Base-by-base conservation (phyloP, 2,888 invertebrate genomes). In the Agrochola lota region DNA sequence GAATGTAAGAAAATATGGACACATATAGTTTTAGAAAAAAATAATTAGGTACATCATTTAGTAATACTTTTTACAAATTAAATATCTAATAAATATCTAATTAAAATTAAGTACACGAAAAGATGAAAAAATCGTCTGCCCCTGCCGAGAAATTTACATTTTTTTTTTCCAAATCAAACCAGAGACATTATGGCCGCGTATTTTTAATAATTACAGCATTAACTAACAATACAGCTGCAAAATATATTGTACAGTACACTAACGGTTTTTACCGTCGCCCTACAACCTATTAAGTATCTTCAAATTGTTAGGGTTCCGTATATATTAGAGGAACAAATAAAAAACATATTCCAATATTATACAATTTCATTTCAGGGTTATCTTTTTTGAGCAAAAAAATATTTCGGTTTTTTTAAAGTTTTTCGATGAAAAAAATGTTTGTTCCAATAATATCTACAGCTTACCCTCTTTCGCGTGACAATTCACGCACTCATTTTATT, bases 171-270 rank as follows among this genome's bases (percentile, higher is more conserved):
- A 91, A 93, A 91, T 89, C 88, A 92, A 91, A 92, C 91, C 91
- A 89, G 89, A 91, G 88, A 90, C 90, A 89, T 86, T 95, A 96
- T 96, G 96, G 96, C 96, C 95, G 94, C 94, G 84, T 90, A 91
- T 90, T 86, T 89, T 91, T 88, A 90, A 90, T 89, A 71, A 76
- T 79, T 86, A 91, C 91, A 93, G 93, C 91, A 92, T 88, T 90
- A 92, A 92, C 91, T 92, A 92, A 93, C 90, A 87, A 93, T 92
- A 93, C 88, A 93, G 91, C 91, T 94, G 96, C 95, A 96, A 95
- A 96, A 94, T 93, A 96, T 95, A 95, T 93, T 92, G 91, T 93
- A 90, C 90, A 88, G 82, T 88, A 91, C 85, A 89, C 91, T 92
- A 90, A 91, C 88, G 84, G 88, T 87, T 76, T 82, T 85, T 59